Percentiles rank a stretch among this genome's conserved stretches.
Conservation (phyloP, 2,113 vertebrate genomes). For the Pseudonaja textilis region DNA sequence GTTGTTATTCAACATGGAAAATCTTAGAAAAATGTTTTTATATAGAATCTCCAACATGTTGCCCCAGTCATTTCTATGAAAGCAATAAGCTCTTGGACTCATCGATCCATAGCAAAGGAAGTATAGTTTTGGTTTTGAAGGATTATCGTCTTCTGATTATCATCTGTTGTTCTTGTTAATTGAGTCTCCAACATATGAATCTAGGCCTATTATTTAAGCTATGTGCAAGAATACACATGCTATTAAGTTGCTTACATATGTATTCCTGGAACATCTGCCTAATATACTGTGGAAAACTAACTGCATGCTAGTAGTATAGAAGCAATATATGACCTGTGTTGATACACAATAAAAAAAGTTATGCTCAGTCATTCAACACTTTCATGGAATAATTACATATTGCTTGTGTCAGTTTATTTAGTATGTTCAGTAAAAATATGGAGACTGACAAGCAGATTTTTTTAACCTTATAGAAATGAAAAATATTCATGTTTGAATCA, state of each 20-base stretch:
- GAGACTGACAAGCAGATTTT: constrained; percentile 35
- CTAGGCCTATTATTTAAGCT: not conserved
- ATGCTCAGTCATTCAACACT: constrained; percentile 18
- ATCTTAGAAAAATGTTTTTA: not conserved
- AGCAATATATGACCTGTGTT: not conserved
- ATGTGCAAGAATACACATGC: not conserved
- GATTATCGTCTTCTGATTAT: not conserved
- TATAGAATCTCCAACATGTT: not conserved
- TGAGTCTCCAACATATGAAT: not conserved
- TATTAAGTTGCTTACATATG: constrained; percentile 3
- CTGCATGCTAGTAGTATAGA: not conserved
- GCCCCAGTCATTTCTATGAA: not conserved
- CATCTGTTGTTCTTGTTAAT: not conserved
- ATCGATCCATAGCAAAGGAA: not conserved
- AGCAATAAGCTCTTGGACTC: not conserved
- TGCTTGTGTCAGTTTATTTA: not conserved
- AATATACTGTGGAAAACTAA: not conserved
- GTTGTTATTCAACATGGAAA: not conserved
- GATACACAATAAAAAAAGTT: not conserved
- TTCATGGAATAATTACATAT: constrained; percentile 5
- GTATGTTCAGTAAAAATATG: constrained; percentile 14
- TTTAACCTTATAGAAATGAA: constrained; percentile 30
- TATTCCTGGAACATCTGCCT: not conserved
- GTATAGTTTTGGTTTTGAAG: not conserved
- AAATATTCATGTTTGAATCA: constrained; percentile 16